phyloP scores from a whole-genome alignment of 2,888 invertebrate genomes.

The Sericinus montela region DNA sequence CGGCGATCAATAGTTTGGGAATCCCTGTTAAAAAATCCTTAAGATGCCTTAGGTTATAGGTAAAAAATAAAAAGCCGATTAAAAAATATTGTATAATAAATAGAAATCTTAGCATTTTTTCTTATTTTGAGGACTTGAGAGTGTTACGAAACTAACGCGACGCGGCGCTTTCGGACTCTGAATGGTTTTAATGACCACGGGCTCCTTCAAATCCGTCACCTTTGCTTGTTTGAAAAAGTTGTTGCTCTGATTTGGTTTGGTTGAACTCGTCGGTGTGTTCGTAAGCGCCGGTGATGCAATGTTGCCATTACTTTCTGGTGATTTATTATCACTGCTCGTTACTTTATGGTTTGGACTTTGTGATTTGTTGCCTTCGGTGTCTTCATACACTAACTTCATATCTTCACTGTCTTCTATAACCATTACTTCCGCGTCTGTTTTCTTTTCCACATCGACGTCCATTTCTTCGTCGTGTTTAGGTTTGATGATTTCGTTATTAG shows the following conservation, averaged over 20 bases:
- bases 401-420: constrained; percentile 71
- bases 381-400: constrained; percentile 75
- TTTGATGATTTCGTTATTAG: constrained; percentile 57
- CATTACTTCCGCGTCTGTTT: constrained; percentile 21
- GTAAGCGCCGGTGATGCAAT: constrained; percentile 20
- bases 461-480: constrained; percentile 33
- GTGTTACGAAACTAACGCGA: constrained; percentile 85
- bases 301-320: constrained; percentile 21
- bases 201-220: constrained; percentile 52
- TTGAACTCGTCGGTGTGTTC: constrained; percentile 16
- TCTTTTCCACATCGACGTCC: constrained; percentile 27
- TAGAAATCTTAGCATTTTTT: constrained; percentile 53
- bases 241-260: constrained; percentile 21
- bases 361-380: constrained; percentile 45
- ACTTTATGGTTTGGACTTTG: constrained; percentile 16
- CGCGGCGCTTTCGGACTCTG: constrained; percentile 80
- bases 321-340: constrained; percentile 14
- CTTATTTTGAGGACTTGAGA: constrained; percentile 87
- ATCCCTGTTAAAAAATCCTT: too few species aligned
- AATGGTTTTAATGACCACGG: constrained; percentile 34
- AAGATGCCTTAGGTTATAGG: too few species aligned
- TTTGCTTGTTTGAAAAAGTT: constrained; percentile 55
- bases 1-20: too few species aligned
- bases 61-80: too few species aligned
- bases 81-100: constrained; percentile 9